A percentile compares a stretch with the other conserved stretches of the same genome.
These are phyloP conservation scores for Sipha flava DNA, from an alignment of 1,140 invertebrate species.

Conservation along the genomic window DNA sequence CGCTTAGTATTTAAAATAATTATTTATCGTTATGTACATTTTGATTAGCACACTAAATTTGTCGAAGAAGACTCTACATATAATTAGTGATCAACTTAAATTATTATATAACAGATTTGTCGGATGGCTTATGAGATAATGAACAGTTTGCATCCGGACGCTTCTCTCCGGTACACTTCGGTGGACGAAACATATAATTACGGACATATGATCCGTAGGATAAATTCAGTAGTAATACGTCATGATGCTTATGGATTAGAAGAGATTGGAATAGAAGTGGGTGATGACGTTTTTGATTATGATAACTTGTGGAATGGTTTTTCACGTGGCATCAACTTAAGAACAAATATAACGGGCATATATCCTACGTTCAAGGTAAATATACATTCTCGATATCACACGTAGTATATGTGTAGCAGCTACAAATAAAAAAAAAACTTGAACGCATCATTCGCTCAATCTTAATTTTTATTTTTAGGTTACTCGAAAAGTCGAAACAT, in stretches of 20 bases:
- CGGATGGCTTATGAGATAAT: no score
- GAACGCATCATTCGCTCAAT: no score
- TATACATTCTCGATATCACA: neutral
- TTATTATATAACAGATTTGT: no score
- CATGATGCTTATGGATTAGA: constrained; percentile 56
- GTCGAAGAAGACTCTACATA: no score
- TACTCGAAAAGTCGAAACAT: no score
- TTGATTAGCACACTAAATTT: no score
- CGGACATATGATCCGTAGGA: constrained; percentile 67
- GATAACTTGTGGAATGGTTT: constrained; percentile 97
- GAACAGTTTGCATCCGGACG: constrained; percentile 43
- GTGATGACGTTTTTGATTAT: constrained; percentile 85
- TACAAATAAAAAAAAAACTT: no score
- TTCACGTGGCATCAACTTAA: constrained; percentile 73
- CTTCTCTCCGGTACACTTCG: constrained; percentile 71
- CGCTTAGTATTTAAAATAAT: no score
- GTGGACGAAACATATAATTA: constrained; percentile 96
- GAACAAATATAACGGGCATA: constrained; percentile 66
- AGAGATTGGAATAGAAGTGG: constrained; percentile 65
- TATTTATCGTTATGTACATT: no score
- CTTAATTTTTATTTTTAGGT: no score
- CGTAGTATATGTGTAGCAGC: no score
- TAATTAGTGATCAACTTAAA: no score
- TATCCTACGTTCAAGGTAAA: constrained; percentile 70
- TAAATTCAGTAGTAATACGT: constrained; percentile 55